Percentiles rank a stretch among this genome's conserved stretches.
Conservation (phyloP, 2,888 invertebrate species). For the Orthosia gracilis region DNA sequence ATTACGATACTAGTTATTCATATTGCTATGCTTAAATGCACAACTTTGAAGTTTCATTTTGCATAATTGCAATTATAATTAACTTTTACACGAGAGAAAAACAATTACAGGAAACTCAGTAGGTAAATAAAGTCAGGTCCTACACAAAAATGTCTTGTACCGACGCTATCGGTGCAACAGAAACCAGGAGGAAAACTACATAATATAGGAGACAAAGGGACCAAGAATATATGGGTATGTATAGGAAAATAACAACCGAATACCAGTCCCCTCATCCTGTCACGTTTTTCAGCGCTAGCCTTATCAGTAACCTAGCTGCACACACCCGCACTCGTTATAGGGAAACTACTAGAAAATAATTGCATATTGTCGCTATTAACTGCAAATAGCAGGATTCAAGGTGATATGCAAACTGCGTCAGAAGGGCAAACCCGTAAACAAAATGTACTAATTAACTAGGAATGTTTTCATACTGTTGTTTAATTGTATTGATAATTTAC, state of each 20-base stretch:
- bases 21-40: not conserved
- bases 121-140: not conserved
- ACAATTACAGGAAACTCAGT: not conserved
- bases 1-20: too few species aligned
- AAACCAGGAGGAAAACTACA: slow-evolving; percentile 27
- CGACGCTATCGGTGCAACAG: slow-evolving; percentile 10
- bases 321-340: slow-evolving; percentile 24
- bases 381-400: slow-evolving; percentile 24
- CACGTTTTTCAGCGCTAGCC: slow-evolving; percentile 43
- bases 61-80: not conserved
- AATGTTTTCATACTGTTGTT: not conserved
- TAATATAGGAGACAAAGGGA: not conserved
- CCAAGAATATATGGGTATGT: slow-evolving; percentile 10
- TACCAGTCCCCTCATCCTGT: slow-evolving; percentile 36
- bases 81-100: not conserved
- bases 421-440: not conserved
- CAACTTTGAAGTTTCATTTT: not conserved
- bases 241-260: slow-evolving; percentile 41
- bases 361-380: slow-evolving; percentile 28
- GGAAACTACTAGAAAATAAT: slow-evolving; percentile 49
- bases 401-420: slow-evolving; percentile 28
- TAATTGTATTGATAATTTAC: too few species aligned
- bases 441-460: not conserved
- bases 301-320: slow-evolving; percentile 35
- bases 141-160: not conserved